Conservation (phyloP, 2,797 vertebrate species). For the Artibeus jamaicensis region DNA sequence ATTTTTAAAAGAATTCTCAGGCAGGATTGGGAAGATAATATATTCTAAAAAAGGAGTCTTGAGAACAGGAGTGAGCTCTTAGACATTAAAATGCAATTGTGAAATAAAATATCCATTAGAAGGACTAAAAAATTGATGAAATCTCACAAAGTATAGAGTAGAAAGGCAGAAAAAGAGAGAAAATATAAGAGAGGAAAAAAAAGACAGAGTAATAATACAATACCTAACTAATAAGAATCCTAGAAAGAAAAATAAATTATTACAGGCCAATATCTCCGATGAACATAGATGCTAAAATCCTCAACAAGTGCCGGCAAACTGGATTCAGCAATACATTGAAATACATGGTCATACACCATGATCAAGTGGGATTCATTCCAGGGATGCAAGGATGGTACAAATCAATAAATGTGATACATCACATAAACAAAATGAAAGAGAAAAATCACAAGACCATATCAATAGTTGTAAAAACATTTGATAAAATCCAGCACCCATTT, state of each 20-base stretch:
- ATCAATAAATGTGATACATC: neutral
- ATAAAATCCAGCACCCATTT: neutral
- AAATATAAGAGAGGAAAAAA: neutral
- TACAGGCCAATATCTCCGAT: neutral
- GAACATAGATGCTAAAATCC: neutral
- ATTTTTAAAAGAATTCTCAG: neutral
- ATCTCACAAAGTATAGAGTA: neutral
- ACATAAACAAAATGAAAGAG: neutral
- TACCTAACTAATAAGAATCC: neutral
- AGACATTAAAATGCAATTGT: neutral
- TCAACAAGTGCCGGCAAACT: neutral
- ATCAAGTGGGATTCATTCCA: neutral
- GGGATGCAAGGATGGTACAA: neutral
- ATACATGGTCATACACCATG: neutral
- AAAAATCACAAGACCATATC: neutral
- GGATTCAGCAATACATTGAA: neutral
- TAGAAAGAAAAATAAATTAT: neutral
- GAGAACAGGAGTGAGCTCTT: neutral
- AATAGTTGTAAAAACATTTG: neutral
- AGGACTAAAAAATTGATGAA: constrained; percentile 7
- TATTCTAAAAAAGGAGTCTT: neutral
- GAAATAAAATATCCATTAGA: neutral
- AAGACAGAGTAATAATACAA: neutral
- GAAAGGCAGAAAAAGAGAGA: neutral
- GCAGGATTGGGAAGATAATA: neutral